These are phyloP conservation scores for Menidia menidia DNA, from an alignment of 2,797 vertebrate species.

Conservation along the genomic window DNA sequence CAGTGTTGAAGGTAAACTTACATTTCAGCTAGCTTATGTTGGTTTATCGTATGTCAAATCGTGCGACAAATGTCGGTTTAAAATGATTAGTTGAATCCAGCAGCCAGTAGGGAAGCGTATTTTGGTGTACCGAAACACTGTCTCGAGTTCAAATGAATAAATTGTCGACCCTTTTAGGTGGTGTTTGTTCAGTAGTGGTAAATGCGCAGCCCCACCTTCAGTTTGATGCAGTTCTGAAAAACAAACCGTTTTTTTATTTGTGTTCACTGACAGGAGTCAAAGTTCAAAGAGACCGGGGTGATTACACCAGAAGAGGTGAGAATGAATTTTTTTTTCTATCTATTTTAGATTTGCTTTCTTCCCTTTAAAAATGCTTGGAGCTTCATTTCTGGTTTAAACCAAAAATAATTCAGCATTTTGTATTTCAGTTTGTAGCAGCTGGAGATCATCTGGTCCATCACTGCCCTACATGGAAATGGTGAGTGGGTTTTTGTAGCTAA, in stretches of 20 bases:
- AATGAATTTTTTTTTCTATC: not conserved
- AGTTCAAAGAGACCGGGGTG: conserved; percentile 99
- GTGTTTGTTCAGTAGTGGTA: not conserved
- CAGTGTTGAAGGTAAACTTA: conserved; percentile 90
- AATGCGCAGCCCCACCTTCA: no score
- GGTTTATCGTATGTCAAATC: conserved; percentile 2
- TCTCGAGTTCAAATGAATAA: not conserved
- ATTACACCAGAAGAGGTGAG: conserved; percentile 98
- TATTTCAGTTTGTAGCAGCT: conserved; percentile 92
- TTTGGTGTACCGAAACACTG: accelerated
- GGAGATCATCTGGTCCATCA: conserved; percentile 99
- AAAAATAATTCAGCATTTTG: not conserved
- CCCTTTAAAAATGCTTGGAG: not conserved
- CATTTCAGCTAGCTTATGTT: conserved; percentile 35
- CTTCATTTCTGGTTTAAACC: not conserved
- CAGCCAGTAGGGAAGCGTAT: not conserved
- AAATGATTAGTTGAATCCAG: not conserved
- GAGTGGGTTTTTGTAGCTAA: conserved; percentile 63
- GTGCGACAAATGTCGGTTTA: not conserved
- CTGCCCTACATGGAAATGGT: conserved; percentile 99
- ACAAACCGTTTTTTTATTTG: not conserved
- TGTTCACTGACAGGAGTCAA: conserved; percentile 88
- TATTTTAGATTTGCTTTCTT: not conserved
- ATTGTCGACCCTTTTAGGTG: not conserved
- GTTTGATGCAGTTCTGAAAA: not conserved